Evolutionary conservation across 2,113 vertebrate species (phyloP), one percentile per base, ranked within the genome.

Genomic region (Oreocharis arfaki): DNA sequence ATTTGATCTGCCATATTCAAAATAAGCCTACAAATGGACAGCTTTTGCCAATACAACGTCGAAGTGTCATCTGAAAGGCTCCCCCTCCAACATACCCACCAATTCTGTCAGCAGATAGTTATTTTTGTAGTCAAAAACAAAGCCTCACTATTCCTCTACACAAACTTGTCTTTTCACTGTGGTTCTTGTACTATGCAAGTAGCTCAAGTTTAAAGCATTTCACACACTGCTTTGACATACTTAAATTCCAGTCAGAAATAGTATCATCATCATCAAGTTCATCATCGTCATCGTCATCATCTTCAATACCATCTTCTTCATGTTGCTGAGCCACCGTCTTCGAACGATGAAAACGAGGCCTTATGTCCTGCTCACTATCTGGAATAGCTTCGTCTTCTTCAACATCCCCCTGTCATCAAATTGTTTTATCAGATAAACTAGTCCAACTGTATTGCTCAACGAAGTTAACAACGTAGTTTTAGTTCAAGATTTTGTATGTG

Each of bases 221-320:
- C 56, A 83, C 30, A 30, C 18, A 21, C 56, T 27, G 82, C 55
- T 90, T 60, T 39, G 13, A 95, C 99, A 97, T 98, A 99, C 99
- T 99, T 96, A 99, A 97, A 98, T 99, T 99, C 99, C 99, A 99
- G 96, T 99, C 99, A 85, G 99, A 99, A 97, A 99, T 99, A 23
- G 99, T 99, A 61, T 99, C 99, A 44, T 99, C 99, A 63, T 99
- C 98, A 93, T 99, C 99, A 50, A 99, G 98, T 42, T 99, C 99
- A 30, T 99, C 99, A 0, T 99, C 98, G 0, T 99, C 99, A 0
- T 98, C 98, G 0, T 99, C 99, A 26, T 99, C 98, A n/a, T 99
- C 99, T 90, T 98, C 99, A 89, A 99, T 99, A 60, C 98, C 98
- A 69, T 99, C 99, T 49, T 98, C 99, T 77, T 99, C 99, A 46